Conservation (phyloP, 2,888 invertebrate species). For the Chrysomela aeneicollis region DNA sequence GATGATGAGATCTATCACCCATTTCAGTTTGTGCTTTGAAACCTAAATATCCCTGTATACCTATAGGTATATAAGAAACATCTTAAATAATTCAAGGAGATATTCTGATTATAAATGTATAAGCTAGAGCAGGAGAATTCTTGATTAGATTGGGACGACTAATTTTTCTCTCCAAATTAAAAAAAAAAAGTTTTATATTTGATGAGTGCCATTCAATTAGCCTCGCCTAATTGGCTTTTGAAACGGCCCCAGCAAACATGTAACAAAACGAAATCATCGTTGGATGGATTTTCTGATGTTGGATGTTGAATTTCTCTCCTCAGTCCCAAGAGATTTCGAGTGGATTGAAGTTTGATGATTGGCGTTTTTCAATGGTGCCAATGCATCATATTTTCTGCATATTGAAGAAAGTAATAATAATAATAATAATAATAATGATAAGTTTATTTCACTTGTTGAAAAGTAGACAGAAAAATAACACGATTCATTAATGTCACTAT, state of each 20-base stretch:
- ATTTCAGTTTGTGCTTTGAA: no score
- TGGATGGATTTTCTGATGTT: not conserved
- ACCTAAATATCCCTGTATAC: no score
- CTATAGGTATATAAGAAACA: slow-evolving; percentile 31
- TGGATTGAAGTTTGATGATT: not conserved
- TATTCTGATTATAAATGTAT: slow-evolving; percentile 55
- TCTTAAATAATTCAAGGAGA: slow-evolving; percentile 43
- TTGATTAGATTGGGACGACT: slow-evolving; percentile 59
- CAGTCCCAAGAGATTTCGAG: not conserved
- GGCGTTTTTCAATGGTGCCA: not conserved
- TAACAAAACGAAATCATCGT: slow-evolving; percentile 8
- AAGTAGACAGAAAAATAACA: no score
- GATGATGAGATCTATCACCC: no score
- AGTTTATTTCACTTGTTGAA: no score
- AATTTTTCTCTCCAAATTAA: slow-evolving; percentile 58
- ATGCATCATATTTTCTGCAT: not conserved
- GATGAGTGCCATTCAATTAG: slow-evolving; percentile 57
- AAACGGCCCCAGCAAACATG: slow-evolving; percentile 18
- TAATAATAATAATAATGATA: no score
- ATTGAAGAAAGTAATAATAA: no score
- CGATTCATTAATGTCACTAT: no score
- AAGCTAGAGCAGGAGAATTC: slow-evolving; percentile 51
- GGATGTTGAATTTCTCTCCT: not conserved
- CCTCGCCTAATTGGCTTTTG: slow-evolving; percentile 41
- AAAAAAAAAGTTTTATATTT: slow-evolving; percentile 57